Conservation (phyloP, 2,113 vertebrate genomes). For the Lepisosteus osseus region DNA sequence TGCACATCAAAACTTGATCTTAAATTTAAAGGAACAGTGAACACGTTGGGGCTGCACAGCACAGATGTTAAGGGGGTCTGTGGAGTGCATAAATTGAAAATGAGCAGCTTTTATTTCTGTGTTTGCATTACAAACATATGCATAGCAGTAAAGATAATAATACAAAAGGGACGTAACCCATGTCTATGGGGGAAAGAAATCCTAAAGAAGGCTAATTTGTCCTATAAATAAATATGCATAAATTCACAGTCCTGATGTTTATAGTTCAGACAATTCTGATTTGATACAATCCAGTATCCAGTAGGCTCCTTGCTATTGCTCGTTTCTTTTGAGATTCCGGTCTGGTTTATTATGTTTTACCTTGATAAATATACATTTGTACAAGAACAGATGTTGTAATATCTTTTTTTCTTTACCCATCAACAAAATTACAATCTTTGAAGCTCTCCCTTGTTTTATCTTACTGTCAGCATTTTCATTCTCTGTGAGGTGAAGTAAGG, state of each 20-base stretch:
- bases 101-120: slow-evolving; percentile 14
- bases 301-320: too few relatives aligned
- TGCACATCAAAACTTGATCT: slow-evolving; percentile 77
- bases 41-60: slow-evolving; percentile 70
- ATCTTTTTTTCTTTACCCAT: too few relatives aligned
- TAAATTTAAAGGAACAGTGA: slow-evolving; percentile 85
- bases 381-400: too few relatives aligned
- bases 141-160: slow-evolving; percentile 11
- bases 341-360: too few relatives aligned
- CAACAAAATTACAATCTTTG: too few relatives aligned
- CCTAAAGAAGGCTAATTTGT: too few relatives aligned
- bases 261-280: too few relatives aligned
- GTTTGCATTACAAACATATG: slow-evolving; percentile 1
- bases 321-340: too few relatives aligned
- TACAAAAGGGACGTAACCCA: background rate
- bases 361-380: too few relatives aligned
- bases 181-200: background rate
- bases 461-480: slow-evolving; percentile 44
- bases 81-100: slow-evolving; percentile 32
- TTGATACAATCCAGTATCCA: too few relatives aligned
- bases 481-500: slow-evolving; percentile 52
- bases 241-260: too few relatives aligned
- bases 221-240: too few relatives aligned
- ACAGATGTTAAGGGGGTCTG: slow-evolving; percentile 88
- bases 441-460: background rate